A percentile compares a stretch with the other conserved stretches of the same genome.
Evolutionary conservation across 2,113 vertebrate species (phyloP).

Genomic region (Cottus gobio): DNA sequence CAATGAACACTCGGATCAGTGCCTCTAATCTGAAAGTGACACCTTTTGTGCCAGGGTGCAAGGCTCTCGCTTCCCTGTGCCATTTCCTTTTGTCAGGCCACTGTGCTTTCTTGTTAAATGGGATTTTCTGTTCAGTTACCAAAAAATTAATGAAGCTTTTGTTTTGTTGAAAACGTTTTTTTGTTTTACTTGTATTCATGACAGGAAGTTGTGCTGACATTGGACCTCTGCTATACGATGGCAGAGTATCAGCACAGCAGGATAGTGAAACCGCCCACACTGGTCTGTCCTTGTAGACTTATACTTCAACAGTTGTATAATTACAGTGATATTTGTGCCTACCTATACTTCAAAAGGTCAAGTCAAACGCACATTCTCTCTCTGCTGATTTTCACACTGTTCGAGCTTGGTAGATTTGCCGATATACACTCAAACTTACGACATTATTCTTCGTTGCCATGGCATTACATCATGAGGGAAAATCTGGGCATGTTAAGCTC

Average conservation of each 20-base stretch:
- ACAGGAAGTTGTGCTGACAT: neutral
- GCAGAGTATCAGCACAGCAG: neutral
- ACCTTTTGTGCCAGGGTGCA: neutral
- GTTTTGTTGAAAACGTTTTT: neutral
- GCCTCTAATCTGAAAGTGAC: conserved; percentile 6
- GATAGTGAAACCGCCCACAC: neutral
- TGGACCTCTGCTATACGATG: neutral
- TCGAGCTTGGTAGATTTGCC: neutral
- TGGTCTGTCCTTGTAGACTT: too few relatives aligned
- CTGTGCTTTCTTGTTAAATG: neutral
- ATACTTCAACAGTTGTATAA: neutral
- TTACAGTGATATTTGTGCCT: neutral
- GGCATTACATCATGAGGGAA: conserved; percentile 52
- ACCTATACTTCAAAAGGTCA: neutral
- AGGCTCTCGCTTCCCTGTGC: neutral
- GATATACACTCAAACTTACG: conserved; percentile 13
- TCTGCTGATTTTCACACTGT: conserved; percentile 1
- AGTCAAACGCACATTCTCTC: neutral
- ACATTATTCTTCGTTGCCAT: conserved; percentile 33
- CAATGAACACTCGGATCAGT: neutral
- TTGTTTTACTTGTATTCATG: neutral
- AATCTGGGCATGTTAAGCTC: conserved; percentile 36
- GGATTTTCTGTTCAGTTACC: neutral
- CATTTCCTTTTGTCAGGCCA: neutral
- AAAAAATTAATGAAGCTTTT: neutral